Evolutionary conservation across 2,797 vertebrate genomes (phyloP).

Genomic region (Micromesistius poutassou): DNA sequence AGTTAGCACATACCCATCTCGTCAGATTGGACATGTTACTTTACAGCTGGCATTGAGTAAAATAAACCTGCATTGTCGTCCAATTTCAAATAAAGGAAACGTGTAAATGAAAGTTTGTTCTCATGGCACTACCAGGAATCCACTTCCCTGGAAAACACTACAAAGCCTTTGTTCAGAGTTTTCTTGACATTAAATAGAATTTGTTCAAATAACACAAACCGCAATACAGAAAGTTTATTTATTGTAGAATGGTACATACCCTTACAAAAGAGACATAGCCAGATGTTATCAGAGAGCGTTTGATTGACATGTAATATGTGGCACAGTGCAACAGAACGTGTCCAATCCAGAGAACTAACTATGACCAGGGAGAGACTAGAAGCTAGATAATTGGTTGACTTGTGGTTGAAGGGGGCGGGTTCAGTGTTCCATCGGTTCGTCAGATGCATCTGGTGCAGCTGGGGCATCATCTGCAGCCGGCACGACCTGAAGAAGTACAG

Average conservation of each 20-base stretch:
- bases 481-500: slow-evolving; percentile 63
- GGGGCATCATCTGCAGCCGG: slow-evolving; percentile 79
- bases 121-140: no score
- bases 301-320: slow-evolving; percentile 49
- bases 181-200: neutral
- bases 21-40: neutral
- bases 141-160: neutral
- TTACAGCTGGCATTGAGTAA: neutral
- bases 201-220: slow-evolving; percentile 7
- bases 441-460: slow-evolving; percentile 73
- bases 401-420: slow-evolving; percentile 4
- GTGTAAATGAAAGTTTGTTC: neutral
- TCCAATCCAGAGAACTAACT: slow-evolving; percentile 20
- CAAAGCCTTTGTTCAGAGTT: neutral
- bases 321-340: slow-evolving; percentile 40
- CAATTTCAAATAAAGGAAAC: neutral
- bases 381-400: slow-evolving; percentile 12
- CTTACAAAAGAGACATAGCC: slow-evolving; percentile 66
- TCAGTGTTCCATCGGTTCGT: slow-evolving; percentile 95
- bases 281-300: slow-evolving; percentile 49
- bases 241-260: slow-evolving; percentile 45
- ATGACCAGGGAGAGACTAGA: slow-evolving; percentile 33
- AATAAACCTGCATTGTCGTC: neutral
- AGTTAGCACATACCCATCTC: no score
- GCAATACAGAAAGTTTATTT: slow-evolving; percentile 65